phyloP scores from a whole-genome alignment of 2,888 invertebrate species.

The Furcula furcula region DNA sequence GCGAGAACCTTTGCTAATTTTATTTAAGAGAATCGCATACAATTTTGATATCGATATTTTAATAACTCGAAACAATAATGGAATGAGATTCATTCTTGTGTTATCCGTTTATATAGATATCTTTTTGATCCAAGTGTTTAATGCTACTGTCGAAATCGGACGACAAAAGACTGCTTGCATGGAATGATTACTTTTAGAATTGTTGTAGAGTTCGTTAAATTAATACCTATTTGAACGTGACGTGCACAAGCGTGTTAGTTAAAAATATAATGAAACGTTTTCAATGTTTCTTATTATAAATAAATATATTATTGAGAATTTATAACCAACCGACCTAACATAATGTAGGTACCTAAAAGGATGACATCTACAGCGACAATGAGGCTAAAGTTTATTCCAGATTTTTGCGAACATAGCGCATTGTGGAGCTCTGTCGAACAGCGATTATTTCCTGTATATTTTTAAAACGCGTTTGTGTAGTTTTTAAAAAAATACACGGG shows the following conservation, averaged over 20 bases:
- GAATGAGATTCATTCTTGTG: slow-evolving; percentile 13
- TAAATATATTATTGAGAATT: slow-evolving; percentile 22
- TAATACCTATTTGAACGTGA: slow-evolving; percentile 14
- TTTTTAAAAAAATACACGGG: too few relatives aligned
- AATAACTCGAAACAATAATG: slow-evolving; percentile 12
- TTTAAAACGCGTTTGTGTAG: too few relatives aligned
- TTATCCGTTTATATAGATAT: slow-evolving; percentile 14
- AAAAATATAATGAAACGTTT: slow-evolving; percentile 24
- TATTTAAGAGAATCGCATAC: slow-evolving; percentile 12
- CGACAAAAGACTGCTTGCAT: slow-evolving; percentile 61
- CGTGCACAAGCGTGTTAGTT: slow-evolving; percentile 21
- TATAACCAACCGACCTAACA: slow-evolving; percentile 27
- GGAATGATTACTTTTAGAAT: slow-evolving; percentile 40
- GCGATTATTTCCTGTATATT: too few relatives aligned
- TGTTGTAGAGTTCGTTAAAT: slow-evolving; percentile 29
- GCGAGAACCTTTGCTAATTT: slow-evolving; percentile 8
- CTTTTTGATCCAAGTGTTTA: slow-evolving; percentile 7
- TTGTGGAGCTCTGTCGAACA: too few relatives aligned
- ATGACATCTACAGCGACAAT: slow-evolving; percentile 32
- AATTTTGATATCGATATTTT: slow-evolving; percentile 20
- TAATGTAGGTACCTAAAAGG: slow-evolving; percentile 26
- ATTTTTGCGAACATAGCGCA: too few relatives aligned
- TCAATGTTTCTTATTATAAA: slow-evolving; percentile 26
- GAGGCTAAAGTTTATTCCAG: too few relatives aligned
- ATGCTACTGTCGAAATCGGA: slow-evolving; percentile 30